A percentile compares a stretch with the other conserved stretches of the same genome.
These are phyloP conservation scores for Pogonomyrmex barbatus DNA, from an alignment of 1,140 invertebrate genomes.

Conservation along the genomic window DNA sequence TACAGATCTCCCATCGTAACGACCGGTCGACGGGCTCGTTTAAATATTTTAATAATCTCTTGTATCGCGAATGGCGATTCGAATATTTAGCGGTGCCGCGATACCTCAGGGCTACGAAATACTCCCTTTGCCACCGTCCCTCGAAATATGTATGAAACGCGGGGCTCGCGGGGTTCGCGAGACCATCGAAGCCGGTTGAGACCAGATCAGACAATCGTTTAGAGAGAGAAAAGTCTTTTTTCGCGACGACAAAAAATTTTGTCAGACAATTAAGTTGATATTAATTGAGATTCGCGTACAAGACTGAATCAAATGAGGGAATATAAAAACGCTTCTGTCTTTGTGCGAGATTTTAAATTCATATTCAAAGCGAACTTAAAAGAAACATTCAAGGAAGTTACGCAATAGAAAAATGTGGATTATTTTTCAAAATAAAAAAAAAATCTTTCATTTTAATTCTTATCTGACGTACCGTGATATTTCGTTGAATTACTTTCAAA, in stretches of 20 bases:
- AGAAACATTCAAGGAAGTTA: not conserved
- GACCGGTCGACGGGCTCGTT: slow-evolving; percentile 78
- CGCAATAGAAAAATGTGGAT: not conserved
- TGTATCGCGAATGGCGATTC: slow-evolving; percentile 79
- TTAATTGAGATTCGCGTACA: slow-evolving; percentile 51
- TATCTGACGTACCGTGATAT: not conserved
- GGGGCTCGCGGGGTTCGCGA: not conserved
- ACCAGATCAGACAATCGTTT: not conserved
- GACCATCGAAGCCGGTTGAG: not conserved
- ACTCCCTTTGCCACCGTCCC: slow-evolving; percentile 40
- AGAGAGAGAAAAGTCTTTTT: not conserved
- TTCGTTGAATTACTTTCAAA: not conserved
- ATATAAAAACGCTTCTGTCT: not conserved
- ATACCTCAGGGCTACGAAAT: slow-evolving; percentile 39
- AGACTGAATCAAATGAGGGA: not conserved
- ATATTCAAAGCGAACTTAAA: not conserved
- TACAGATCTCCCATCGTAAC: slow-evolving; percentile 67
- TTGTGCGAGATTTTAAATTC: slow-evolving; percentile 25
- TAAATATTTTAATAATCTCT: slow-evolving; percentile 82
- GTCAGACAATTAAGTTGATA: slow-evolving; percentile 58
- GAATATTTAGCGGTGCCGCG: slow-evolving; percentile 75
- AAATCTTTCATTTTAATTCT: not conserved
- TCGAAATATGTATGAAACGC: slow-evolving; percentile 48
- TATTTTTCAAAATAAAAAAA: not conserved
- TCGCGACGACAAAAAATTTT: slow-evolving; percentile 21